Base-by-base conservation (phyloP, 2,113 vertebrate genomes). In the Upupa epops region DNA sequence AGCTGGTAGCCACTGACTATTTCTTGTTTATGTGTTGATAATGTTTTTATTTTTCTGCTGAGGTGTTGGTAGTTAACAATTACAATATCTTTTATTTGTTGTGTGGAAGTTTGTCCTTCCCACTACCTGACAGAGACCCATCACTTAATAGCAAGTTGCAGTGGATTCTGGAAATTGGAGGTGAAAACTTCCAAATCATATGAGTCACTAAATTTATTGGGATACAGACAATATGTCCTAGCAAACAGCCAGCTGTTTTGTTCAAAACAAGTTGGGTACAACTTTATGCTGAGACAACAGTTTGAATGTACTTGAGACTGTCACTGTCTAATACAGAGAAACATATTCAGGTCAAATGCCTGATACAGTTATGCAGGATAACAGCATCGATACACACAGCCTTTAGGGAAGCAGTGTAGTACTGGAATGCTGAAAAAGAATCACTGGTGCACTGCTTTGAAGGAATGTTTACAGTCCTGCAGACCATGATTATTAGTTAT, bases 311-410 rank as follows among this genome's bases (percentile, higher is more conserved):
- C 92, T 94, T 95, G 96, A 97, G 93, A 97, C 97, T 97, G 97
- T 95, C 96, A 91, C 94, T 96, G 95, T 88, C 92, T 98, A 95
- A 98, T 97, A 10, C 8, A 60, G 92, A 97, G 96, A 96, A 97
- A 89, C 96, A 94, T 93, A 97, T 97, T 97, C 92, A 97, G 97
- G 97, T 97, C 97, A 97, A 96, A 85, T 94, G 96, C 96, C 96
- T 96, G 93, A 96, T 88, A 86, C 21, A 51, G 92, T 97, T 97
- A 96, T 90, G 89, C 83, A 89, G 88, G 65, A 82, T 49, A 94
- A 65, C 58, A 92, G 77, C 40, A 46, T 84, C 83, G 76, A 90
- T 82, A 87, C 60, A 54, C 49, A 19, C 76, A 90, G 92, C 95
- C 96, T 97, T 94, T 80, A 90, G 94, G 92, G 93, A 94, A 96